Base-by-base conservation (phyloP, 2,888 invertebrate genomes). In the Lysandra coridon region DNA sequence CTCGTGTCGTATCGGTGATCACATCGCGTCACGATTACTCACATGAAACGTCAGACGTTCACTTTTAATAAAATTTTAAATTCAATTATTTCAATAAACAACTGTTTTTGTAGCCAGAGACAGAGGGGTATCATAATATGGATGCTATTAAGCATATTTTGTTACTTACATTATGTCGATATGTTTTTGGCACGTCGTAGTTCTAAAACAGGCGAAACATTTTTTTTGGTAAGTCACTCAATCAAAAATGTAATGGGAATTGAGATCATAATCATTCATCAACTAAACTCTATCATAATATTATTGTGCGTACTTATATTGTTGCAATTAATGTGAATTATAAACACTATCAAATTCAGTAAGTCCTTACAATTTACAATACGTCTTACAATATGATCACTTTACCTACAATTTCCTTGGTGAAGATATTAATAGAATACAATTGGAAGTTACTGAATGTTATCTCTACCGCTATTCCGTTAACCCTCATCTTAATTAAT, bases 1-100 rank as follows among this genome's bases (percentile, higher is more conserved):
- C 14, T 76, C 76, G 76, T 76, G 33, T 53, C 76, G 53, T 76
- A 76, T 76, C 76, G 76, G 76, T 57, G 33, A 76, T 76, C 23
- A 75, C 44, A 14, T 30, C 33, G 17, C 53, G 76, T 76, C 49
- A 14, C 23, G 44, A 49, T 75, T 75, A 49, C 33, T 30, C 33
- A 17, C 76, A 57, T 57, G 53, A 76, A 76, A 69, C 37, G 33
- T 33, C 33, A 33, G 69, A 33, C 69, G 69, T 69, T 69, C 69
- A 14, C 33, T 33, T 69, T 33, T 69, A 14, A 69, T 69, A 6
- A 33, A 69, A 69, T 37, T 33, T 33, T 17, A 33, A 33, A 69
- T 17, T 69, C 1, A 69, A 69, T 69, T 14, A 33, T 69, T 69
- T 69, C 33, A 17, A 33, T 69, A 69, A 64, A 49, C 10, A 10